phyloP scores from a whole-genome alignment of 2,888 invertebrate species.

The Rhimphoctona megacephalus region DNA sequence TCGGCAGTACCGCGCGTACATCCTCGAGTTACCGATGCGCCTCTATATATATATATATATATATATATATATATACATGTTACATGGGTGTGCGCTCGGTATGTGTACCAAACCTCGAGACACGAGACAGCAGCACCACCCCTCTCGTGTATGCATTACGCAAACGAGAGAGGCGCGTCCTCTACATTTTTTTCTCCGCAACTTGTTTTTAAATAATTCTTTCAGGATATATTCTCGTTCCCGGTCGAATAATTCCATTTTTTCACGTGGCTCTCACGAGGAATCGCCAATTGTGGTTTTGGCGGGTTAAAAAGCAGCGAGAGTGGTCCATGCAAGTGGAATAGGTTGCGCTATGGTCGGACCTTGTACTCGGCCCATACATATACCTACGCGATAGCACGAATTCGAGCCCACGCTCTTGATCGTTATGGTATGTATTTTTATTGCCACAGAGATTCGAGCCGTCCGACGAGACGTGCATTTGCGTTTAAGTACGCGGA shows the following conservation, averaged over 20 bases:
- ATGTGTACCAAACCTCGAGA: constrained; percentile 34
- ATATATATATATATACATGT: too few species aligned
- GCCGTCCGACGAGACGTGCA: background rate
- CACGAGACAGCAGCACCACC: constrained; percentile 12
- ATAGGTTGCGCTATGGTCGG: constrained; percentile 61
- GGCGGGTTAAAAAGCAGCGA: background rate
- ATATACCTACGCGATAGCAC: background rate
- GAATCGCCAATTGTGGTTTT: background rate
- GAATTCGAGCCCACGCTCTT: background rate
- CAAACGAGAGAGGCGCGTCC: constrained; percentile 68
- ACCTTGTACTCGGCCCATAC: background rate
- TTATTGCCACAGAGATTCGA: background rate
- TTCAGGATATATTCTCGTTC: constrained; percentile 8
- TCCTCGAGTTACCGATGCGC: constrained; percentile 43
- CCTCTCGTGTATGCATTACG: constrained; percentile 57
- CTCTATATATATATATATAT: too few species aligned
- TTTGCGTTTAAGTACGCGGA: background rate
- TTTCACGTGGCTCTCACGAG: background rate
- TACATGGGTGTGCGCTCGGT: background rate
- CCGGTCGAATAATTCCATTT: background rate
- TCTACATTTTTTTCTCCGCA: background rate
- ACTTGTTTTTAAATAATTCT: constrained; percentile 5
- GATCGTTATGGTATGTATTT: background rate
- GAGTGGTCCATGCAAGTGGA: constrained; percentile 51
- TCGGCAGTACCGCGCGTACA: constrained; percentile 57